A percentile compares a stretch with the other conserved stretches of the same genome.
These are phyloP conservation scores for Lophotis ruficrista DNA, from an alignment of 2,113 vertebrate genomes.

Conservation along the genomic window DNA sequence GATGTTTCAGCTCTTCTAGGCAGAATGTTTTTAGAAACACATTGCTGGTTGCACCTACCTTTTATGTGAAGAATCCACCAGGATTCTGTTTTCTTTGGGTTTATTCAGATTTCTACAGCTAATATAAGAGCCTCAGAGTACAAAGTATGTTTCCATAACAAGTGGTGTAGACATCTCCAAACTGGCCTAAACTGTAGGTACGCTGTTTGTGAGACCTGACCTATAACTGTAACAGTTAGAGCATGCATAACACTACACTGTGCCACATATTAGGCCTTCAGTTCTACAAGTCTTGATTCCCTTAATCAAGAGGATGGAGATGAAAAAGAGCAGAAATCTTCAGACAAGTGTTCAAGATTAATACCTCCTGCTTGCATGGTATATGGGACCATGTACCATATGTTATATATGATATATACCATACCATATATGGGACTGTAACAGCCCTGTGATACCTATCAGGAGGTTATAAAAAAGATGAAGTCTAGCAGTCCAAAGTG, in stretches of 20 bases:
- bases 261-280: not conserved
- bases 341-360: not conserved
- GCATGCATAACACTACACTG: not conserved
- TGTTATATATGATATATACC: no score
- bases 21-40: not conserved
- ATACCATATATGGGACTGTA: no score
- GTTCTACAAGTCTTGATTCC: not conserved
- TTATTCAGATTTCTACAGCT: not conserved
- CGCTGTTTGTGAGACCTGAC: not conserved
- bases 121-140: not conserved
- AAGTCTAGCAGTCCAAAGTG: not conserved
- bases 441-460: not conserved
- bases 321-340: not conserved
- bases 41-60: not conserved
- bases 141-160: not conserved
- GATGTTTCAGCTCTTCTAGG: not conserved
- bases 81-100: not conserved
- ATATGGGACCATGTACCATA: not conserved
- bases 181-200: not conserved
- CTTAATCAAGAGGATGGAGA: not conserved
- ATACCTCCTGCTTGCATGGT: not conserved
- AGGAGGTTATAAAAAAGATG: not conserved
- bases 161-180: no score
- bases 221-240: not conserved
- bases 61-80: not conserved